These are phyloP conservation scores for Trachurus trachurus DNA, from an alignment of 2,797 vertebrate species.

Conservation along the genomic window DNA sequence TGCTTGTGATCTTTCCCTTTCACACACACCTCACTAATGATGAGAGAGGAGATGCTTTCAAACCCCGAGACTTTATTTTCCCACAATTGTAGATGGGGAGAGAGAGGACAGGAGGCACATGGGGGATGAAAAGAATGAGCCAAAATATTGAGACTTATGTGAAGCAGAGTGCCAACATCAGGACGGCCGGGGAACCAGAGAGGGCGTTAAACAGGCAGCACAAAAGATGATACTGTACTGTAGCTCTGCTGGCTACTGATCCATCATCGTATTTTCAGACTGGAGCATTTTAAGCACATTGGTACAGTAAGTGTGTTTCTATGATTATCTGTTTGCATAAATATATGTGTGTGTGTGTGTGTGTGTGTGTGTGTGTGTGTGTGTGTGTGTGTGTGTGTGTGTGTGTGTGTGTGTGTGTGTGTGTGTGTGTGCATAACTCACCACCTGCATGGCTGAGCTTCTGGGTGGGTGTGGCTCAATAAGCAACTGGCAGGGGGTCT, in stretches of 20 bases:
- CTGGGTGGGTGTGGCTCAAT: constrained; percentile 97
- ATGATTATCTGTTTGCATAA: constrained; percentile 26
- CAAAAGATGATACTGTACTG: constrained; percentile 1
- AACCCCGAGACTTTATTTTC: constrained; percentile 61
- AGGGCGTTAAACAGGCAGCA: constrained; percentile 13
- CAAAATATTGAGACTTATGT: constrained; percentile 24
- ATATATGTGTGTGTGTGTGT: too few relatives aligned
- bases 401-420: constrained; percentile 19
- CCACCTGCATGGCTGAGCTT: constrained; percentile 99
- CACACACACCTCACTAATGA: constrained; percentile 80
- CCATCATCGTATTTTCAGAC: constrained; percentile 7
- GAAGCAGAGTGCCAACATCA: constrained; percentile 34
- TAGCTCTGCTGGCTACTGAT: constrained; percentile 29
- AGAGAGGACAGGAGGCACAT: constrained; percentile 33
- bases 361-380: constrained; percentile 15
- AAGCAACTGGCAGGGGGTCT: constrained; percentile 97
- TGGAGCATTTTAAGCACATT: constrained; percentile 12
- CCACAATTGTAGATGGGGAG: constrained; percentile 48
- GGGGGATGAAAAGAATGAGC: constrained; percentile 40
- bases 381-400: constrained; percentile 18
- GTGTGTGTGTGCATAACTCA: constrained; percentile 82
- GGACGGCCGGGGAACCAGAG: constrained; percentile 34
- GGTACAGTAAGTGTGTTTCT: constrained; percentile 20
- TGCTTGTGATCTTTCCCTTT: constrained; percentile 62
- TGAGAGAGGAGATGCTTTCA: constrained; percentile 74